Base-by-base conservation (phyloP, 2,888 invertebrate genomes). In the Cheilosia soror region DNA sequence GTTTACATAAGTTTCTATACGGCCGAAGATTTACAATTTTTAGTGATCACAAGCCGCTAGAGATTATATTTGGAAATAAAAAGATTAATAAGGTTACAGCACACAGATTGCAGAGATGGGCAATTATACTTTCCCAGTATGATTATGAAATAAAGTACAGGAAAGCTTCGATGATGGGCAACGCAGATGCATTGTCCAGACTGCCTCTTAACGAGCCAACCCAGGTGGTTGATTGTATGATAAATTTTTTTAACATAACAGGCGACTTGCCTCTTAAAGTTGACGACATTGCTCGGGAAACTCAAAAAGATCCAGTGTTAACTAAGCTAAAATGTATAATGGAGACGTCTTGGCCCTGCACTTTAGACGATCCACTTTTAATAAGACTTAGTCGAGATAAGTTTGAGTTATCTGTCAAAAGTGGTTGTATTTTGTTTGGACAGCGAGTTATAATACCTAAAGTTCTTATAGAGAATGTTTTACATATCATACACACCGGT, bases 1-100 rank as follows among this genome's bases (percentile, higher is more conserved):
- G 58, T 11, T 58, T 62, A 11, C 53, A 55, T 27, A 77, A 77
- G 27, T 68, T 40, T 53, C 37, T 68, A n/a, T 68, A 76, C 40
- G 68, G 76, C 11, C 57, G 13, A 6, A 49, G 37, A 15, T 37
- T 72, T 25, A 42, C 7, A 47, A 55, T 78, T 37, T 58, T 37
- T 75, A 47, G 57, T 55, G 75, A 76, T 20, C 42, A 66, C 25
- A 47, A 47, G 27, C 65, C 40, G 1, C n/a, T 73, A 42, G 63
- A 73, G 13, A 47, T 55, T 44, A 63, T 63, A 20, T 73, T 73
- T 63, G 40, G 53, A 3, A 27, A 27, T 9, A 53, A 51, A 29
- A 66, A 66, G 25, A 66, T 40, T 53, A 66, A 53, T 53, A 40
- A 25, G 6, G 33, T 66, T 5, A 53, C 66, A 7, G 51, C 66